These are phyloP conservation scores for Philaethria dido DNA, from an alignment of 2,888 invertebrate genomes.

Conservation along the genomic window DNA sequence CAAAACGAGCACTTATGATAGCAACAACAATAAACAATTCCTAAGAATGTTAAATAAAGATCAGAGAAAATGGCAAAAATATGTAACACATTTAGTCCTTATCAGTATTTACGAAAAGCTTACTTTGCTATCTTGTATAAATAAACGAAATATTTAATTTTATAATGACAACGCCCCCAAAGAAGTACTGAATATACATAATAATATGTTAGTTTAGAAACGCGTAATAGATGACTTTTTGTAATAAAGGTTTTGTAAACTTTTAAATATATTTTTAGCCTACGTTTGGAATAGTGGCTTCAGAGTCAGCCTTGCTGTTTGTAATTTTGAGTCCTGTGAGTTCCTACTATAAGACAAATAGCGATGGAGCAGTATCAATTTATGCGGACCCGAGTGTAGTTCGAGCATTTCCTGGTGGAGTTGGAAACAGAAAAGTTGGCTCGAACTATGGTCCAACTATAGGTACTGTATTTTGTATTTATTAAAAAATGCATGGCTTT, in stretches of 20 bases:
- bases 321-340: conserved; percentile 97
- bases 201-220: neutral
- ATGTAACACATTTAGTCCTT: conserved; percentile 20
- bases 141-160: conserved; percentile 24
- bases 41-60: conserved; percentile 9
- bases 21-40: conserved; percentile 6
- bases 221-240: neutral
- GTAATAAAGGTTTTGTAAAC: too few relatives aligned
- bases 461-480: conserved; percentile 56
- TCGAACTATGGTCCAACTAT: conserved; percentile 96
- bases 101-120: conserved; percentile 15
- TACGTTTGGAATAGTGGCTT: conserved; percentile 94
- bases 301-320: conserved; percentile 95
- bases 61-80: conserved; percentile 24
- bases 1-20: neutral
- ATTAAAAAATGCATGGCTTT: neutral
- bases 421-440: conserved; percentile 97
- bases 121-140: conserved; percentile 19
- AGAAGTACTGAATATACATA: neutral
- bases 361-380: conserved; percentile 89
- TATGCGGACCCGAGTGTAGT: conserved; percentile 95
- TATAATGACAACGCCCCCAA: conserved; percentile 30
- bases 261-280: conserved; percentile 89
- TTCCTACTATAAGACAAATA: conserved; percentile 91
- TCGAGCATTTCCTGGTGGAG: conserved; percentile 96